Base-by-base conservation (phyloP, 1,140 invertebrate genomes). In the roundworm (Caenorhabditis elegans) region DNA sequence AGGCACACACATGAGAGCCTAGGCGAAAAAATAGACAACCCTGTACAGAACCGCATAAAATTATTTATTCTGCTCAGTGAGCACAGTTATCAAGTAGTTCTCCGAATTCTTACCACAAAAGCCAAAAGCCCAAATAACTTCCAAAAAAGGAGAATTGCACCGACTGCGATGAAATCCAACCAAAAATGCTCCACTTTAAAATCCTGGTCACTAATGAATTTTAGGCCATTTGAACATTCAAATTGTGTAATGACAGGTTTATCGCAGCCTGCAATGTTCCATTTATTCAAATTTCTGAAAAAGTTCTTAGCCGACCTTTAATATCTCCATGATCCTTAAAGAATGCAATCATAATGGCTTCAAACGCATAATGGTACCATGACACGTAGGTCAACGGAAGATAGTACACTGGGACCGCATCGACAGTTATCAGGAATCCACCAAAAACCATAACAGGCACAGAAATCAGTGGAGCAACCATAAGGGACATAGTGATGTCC, bases 341-440 rank as follows among this genome's bases (percentile, higher is more conserved):
- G 28, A 39, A 43, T 0, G 34, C 60, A 11, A 70, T 70, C 34
- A 39, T 70, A 39, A 43, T 91, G 0, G 95, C 94, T 91, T 97
- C 95, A 90, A 95, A 96, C 49, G 94, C 94, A 90, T 96, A 97
- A 70, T 93, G 93, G 91, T 97, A 97, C 96, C 96, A 98, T 0
- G 95, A 97, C 19, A 97, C 90, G 90, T 95, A 95, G n/a, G 95
- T 94, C 78, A 97, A 91, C 95, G 95, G 97, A 76, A 93, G 92
- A 55, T 97, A 93, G 87, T 96, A 97, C 0, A 91, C 89, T 1
- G 95, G 95, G 36, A 96, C 93, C 0, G 95, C 95, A 2, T 94
- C 94, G 85, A 78, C 90, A 89, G 97, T 96, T n/a, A 98, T 90
- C 90, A 97, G 97, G 91, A 96, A 97, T 65, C 96, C 96, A 49